Evolutionary conservation across 2,113 vertebrate species (phyloP).

Genomic region (Nycticryphes semicollaris): DNA sequence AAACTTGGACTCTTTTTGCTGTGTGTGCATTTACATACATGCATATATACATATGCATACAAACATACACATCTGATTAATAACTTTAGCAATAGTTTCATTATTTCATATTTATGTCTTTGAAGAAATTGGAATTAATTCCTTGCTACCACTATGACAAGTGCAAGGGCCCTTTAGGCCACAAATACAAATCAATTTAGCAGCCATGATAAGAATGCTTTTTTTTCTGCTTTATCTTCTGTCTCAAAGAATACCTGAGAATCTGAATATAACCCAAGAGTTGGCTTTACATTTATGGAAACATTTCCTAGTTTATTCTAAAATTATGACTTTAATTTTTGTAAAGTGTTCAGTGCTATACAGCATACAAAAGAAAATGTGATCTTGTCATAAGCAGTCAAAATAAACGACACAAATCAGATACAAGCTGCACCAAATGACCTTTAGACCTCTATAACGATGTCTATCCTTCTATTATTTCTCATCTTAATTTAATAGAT

Average conservation of each 20-base stretch:
- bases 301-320: neutral
- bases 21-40: neutral
- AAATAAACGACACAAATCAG: neutral
- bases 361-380: neutral
- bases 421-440: neutral
- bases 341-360: neutral
- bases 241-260: neutral
- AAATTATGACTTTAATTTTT: neutral
- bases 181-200: neutral
- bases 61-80: neutral
- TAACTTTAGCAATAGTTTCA: neutral
- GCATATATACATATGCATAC: neutral
- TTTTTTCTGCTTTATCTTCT: neutral
- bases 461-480: neutral
- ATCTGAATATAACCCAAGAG: neutral
- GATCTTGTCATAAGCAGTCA: neutral
- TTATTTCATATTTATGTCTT: neutral
- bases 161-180: neutral
- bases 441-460: neutral
- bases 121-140: neutral
- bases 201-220: fast-evolving
- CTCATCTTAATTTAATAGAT: neutral
- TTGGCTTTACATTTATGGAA: neutral
- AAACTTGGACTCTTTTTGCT: neutral
- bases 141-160: neutral